phyloP scores from a whole-genome alignment of 23 tunicate species.

The Halocynthia roretzi region DNA sequence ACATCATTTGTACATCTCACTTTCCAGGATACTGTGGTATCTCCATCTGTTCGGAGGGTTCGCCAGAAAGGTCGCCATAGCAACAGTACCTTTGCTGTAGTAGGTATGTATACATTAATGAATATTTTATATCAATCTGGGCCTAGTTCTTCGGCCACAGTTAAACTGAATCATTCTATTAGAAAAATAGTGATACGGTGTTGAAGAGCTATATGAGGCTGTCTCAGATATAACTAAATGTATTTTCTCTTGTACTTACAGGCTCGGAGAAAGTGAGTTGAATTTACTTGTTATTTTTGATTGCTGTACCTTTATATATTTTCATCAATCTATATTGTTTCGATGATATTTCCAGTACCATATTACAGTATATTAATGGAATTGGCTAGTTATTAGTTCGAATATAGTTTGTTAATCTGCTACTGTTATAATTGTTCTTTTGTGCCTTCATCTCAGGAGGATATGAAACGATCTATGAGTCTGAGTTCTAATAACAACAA shows the following conservation, averaged over 20 bases:
- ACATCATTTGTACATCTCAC: background rate
- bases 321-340: too few relatives aligned
- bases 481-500: conserved; percentile 16
- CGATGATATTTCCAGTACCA: too few relatives aligned
- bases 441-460: background rate
- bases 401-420: too few relatives aligned
- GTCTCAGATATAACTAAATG: background rate
- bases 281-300: background rate
- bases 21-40: conserved; percentile 9
- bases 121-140: background rate
- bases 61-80: conserved; percentile 18
- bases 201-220: background rate
- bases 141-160: background rate
- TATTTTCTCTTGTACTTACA: background rate
- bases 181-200: background rate
- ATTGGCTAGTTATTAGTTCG: too few relatives aligned
- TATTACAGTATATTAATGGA: too few relatives aligned
- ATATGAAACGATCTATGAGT: conserved; percentile 10
- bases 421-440: background rate
- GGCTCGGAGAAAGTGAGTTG: conserved; percentile 6
- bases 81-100: conserved; percentile 19
- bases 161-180: background rate
- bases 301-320: background rate
- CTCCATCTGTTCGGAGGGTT: conserved; percentile 16
- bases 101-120: conserved; percentile 7